Evolutionary conservation across 2,113 vertebrate genomes (phyloP), one percentile per base, ranked within the genome.

Genomic region (Poeciliopsis occidentalis): DNA sequence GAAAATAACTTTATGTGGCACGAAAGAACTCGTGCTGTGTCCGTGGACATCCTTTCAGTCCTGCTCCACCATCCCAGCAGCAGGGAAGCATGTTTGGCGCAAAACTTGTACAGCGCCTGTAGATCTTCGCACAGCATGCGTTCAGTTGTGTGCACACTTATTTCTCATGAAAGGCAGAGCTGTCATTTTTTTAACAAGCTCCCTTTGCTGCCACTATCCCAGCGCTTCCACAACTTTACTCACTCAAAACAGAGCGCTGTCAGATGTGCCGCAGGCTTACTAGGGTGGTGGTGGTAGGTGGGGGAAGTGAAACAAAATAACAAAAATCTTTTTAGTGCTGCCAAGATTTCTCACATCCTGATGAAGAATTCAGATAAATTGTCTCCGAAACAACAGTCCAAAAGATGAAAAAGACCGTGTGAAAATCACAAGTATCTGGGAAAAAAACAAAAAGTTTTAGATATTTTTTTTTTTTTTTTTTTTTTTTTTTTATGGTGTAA

Each of bases 161-260:
- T 83, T 78, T 64, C 13, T 82, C 77, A 78, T 78, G 79, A 82
- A 88, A 86, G 83, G 54, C 37, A 24, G 70, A 41, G 51, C 62
- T 80, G 74, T 80, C 76, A 57, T 82, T 82, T 70, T 79, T 88
- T 84, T 83, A 90, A 88, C 84, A 85, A 82, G 80, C 88, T 82
- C 80, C 84, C 76, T 86, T 39, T 69, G 75, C 77, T 84, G 78
- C 73, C 71, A 39, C 76, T 29, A 63, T 74, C 76, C 81, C 73
- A 71, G 34, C 27, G 71, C 77, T 75, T 81, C 66, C 65, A 76
- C 83, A 29, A 66, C 78, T 79, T 64, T 64, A 68, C 77, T 71
- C 10, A 13, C 84, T 85, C 68, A 65, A 76, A 88, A 78, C 60
- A 79, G 62, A 83, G 64, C 27, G 3, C 70, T 80, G 76, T 80